These are phyloP conservation scores for Lagocephalus sceleratus DNA, from an alignment of 2,797 vertebrate genomes.

Conservation along the genomic window DNA sequence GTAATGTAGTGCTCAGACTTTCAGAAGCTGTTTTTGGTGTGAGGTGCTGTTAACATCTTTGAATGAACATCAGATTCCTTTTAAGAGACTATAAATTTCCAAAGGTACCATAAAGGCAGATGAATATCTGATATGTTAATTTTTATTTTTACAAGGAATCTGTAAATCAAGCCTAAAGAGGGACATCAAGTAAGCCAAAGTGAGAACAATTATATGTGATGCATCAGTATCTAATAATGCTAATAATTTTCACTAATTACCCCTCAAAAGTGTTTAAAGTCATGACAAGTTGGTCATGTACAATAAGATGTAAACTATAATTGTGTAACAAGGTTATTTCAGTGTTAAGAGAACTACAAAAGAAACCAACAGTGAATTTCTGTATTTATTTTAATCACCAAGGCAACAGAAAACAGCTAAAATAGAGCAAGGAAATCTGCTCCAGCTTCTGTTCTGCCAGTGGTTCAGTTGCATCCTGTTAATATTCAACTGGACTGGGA, in stretches of 20 bases:
- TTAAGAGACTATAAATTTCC: constrained; percentile 57
- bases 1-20: constrained; percentile 42
- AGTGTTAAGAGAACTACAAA: too few relatives aligned
- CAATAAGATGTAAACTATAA: too few relatives aligned
- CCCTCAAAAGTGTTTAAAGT: too few relatives aligned
- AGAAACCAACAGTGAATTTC: too few relatives aligned
- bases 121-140: constrained; percentile 31
- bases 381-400: too few relatives aligned
- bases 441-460: not conserved
- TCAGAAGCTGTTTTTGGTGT: constrained; percentile 44
- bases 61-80: constrained; percentile 69
- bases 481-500: too few relatives aligned
- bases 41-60: constrained; percentile 47
- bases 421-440: not conserved
- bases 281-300: too few relatives aligned
- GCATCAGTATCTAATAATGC: not conserved
- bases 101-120: constrained; percentile 33
- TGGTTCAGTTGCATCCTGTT: too few relatives aligned
- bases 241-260: constrained; percentile 6
- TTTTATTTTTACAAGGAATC: constrained; percentile 27
- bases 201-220: constrained; percentile 6
- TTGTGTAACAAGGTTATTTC: too few relatives aligned
- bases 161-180: constrained; percentile 28
- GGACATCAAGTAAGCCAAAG: constrained; percentile 22
- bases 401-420: constrained; percentile 6